Base-by-base conservation (phyloP, 1,140 invertebrate species). In the Macrotrachela quadricornifera region DNA sequence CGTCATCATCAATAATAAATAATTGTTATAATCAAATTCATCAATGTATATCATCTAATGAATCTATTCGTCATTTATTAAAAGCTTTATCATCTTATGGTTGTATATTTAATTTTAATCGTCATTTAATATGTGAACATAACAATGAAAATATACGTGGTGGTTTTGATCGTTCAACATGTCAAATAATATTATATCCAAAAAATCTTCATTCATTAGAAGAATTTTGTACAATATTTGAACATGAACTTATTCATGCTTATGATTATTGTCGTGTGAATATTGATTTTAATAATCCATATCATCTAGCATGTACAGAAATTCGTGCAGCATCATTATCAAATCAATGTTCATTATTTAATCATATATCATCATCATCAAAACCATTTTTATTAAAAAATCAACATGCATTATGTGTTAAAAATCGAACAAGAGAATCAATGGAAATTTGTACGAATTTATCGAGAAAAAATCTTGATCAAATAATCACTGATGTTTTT, bases 221-320 rank as follows among this genome's bases (percentile, higher is more conserved):
- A 30, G 21, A 30, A 30, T 30, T 30, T 4, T 30, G 21, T 30
- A 30, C 21, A 4, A 79, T 86, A 10, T 63, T 95, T 6, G 76
- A 79, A 1, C 90, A 95, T 68, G 90, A 95, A 71, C 77, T 95
- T 74, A 80, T 92, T 43, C 90, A 95, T 67, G 91, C 92, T 83
- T 94, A 90, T 68, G 90, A 95, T 66, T 83, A 79, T 61, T 95
- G 88, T 68, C 75, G 78, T 44, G 81, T 86, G 58, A 77, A 92
- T 50, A 63, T 92, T 39, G 80, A 95, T 64, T 84, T 88, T 58
- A 80, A 76, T 58, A 87, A 94, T 65, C 13, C 12, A 30, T 80
- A 91, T 60, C 90, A 95, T 71, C 66, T 95, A 42, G 88, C 88
- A 0, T 95, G 90, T 64, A 87, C 86, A 0, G 90, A 95, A 75